These are phyloP conservation scores for Dermolepida albohirtum DNA, from an alignment of 2,888 invertebrate genomes.

Conservation along the genomic window DNA sequence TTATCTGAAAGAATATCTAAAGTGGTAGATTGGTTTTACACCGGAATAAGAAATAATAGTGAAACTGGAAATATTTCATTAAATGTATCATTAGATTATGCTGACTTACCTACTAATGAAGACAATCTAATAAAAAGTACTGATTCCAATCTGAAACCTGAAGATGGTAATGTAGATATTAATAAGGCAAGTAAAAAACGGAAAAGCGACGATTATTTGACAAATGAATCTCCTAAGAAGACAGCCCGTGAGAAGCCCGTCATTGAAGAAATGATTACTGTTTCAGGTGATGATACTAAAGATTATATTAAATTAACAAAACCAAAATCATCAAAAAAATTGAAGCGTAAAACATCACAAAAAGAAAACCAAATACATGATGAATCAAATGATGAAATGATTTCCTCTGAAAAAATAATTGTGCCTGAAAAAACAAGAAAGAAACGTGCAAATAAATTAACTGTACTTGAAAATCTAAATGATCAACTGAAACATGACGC, in stretches of 20 bases:
- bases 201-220: constrained; percentile 1
- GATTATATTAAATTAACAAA: neutral
- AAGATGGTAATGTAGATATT: neutral
- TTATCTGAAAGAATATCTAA: constrained; percentile 55
- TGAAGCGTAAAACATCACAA: neutral
- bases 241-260: neutral
- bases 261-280: constrained; percentile 7
- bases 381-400: neutral
- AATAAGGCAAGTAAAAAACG: neutral
- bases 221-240: constrained; percentile 4
- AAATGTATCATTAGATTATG: constrained; percentile 51
- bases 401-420: neutral
- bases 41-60: constrained; percentile 51
- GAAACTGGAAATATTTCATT: constrained; percentile 57
- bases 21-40: constrained; percentile 56
- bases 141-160: neutral
- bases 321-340: constrained; percentile 1
- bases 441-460: constrained; percentile 8
- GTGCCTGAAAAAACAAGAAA: constrained; percentile 20
- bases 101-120: constrained; percentile 23
- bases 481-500: neutral
- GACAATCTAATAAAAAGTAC: neutral
- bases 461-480: constrained; percentile 2
- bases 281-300: neutral
- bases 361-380: constrained; percentile 7